Percentiles rank a stretch among this genome's conserved stretches.
These are phyloP conservation scores for Oryctolagus cuniculus DNA, from an alignment of 2,113 vertebrate genomes.

Conservation along the genomic window mOryCun1.1 NC_091438.1:12658001-12658500, in stretches of 20 bases:
- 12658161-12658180: neutral
- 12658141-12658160: conserved; percentile 44
- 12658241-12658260: neutral
- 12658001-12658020: conserved; percentile 9
- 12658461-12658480: conserved; percentile 8
- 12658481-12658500: neutral
- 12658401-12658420: conserved; percentile 57
- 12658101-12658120: conserved; percentile 27
- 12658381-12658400: neutral
- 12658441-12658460: conserved; percentile 1
- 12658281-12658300: neutral
- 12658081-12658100: neutral
- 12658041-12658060: neutral
- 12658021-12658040: neutral
- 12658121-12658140: neutral
- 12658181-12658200: neutral
- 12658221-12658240: neutral
- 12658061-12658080: neutral
- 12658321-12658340: neutral
- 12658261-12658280: neutral
- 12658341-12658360: neutral
- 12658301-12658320: neutral
- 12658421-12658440: conserved; percentile 54
- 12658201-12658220: neutral
- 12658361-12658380: neutral